Evolutionary conservation across 2,888 invertebrate species (phyloP), one percentile per base, ranked within the genome.

Genomic region (Lymantria monacha): DNA sequence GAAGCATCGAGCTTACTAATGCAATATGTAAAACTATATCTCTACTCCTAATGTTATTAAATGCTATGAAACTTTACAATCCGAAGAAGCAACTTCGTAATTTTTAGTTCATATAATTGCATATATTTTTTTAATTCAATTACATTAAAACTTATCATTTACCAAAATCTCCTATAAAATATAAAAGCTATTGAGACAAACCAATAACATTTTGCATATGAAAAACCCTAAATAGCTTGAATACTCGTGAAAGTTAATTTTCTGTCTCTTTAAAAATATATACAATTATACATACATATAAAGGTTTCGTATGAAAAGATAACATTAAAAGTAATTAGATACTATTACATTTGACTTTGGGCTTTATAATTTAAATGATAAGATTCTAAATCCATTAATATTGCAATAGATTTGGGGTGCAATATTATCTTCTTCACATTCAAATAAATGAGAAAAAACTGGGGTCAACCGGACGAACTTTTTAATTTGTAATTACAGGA

Each of bases 401-500:
- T 11, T 15, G 9, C 36, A 45, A 61, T 72, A 69, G 67, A 80
- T 83, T 82, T 80, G 70, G 85, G 83, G 81, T 76, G 85, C 80
- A 84, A 85, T 83, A 86, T 88, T 87, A 90, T 89, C 87, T 86
- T 81, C 81, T 79, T 75, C 74, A 69, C 85, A 79, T 83, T 74
- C 86, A 79, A 87, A 89, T 87, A 87, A 87, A 89, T 83, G 88
- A 82, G 85, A 89, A 90, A 91, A 90, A 91, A 87, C 72, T 72
- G 79, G 83, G 83, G 84, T 83, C 84, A 83, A 71, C 71, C 76
- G 78, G 85, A 81, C 85, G 79, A 89, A 90, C 78, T 90, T 91
- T 91, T 90, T 89, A 91, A 91, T 91, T 89, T 74, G 89, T 91
- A 90, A 90, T 91, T 91, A 90, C 85, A 91, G 89, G 87, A 86